Conservation (phyloP, 1,140 invertebrate species). For the Elymnias hypermnestra region DNA sequence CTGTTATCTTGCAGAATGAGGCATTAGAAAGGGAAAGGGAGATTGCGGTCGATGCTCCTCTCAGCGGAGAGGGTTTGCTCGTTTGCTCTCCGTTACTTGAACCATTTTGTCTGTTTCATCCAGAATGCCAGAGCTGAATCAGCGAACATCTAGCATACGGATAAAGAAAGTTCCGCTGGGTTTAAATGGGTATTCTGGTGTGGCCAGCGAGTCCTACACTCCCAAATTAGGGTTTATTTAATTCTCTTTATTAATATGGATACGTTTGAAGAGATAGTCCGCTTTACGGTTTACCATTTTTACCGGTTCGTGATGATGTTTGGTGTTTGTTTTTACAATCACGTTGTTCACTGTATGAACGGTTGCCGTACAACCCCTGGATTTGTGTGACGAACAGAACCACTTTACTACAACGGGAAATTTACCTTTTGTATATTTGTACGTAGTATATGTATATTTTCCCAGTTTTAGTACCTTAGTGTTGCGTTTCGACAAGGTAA, state of each 20-base stretch:
- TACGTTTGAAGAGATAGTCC: background rate
- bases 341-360: slow-evolving; percentile 19
- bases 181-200: too few species aligned
- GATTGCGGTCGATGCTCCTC: too few species aligned
- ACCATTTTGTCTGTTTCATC: too few species aligned
- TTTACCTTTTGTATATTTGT: slow-evolving; percentile 1
- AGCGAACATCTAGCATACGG: too few species aligned
- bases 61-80: too few species aligned
- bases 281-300: background rate
- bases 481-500: slow-evolving; percentile 12
- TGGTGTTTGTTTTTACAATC: slow-evolving; percentile 10
- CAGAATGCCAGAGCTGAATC: too few species aligned
- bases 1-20: too few species aligned
- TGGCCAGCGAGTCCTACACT: too few species aligned
- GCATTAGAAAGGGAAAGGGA: too few species aligned
- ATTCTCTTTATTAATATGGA: background rate
- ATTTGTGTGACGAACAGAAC: slow-evolving; percentile 30
- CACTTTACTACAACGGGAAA: too few species aligned
- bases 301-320: slow-evolving; percentile 20
- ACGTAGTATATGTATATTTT: slow-evolving; percentile 10
- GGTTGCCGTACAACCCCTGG: slow-evolving; percentile 23
- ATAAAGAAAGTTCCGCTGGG: too few species aligned
- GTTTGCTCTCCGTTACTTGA: too few species aligned
- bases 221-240: background rate
- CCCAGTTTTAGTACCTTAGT: slow-evolving; percentile 10